phyloP scores from a whole-genome alignment of 2,113 vertebrate species.

The Phoxinus phoxinus region DNA sequence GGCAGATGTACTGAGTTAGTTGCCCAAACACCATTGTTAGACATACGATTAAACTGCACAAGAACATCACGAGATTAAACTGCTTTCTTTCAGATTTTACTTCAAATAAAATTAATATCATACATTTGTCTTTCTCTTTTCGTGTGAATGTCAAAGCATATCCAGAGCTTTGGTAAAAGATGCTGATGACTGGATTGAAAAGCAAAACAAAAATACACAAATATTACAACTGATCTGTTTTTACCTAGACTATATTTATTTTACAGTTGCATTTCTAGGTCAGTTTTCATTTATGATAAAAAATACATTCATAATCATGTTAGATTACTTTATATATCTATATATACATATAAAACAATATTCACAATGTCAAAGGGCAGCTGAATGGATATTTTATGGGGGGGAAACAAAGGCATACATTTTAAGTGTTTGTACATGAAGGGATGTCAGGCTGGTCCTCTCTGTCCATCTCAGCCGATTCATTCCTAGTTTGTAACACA shows the following conservation, averaged over 20 bases:
- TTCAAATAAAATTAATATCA: conserved; percentile 46
- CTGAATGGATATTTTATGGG: conserved; percentile 36
- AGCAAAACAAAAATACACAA: background rate
- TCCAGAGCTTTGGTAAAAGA: background rate
- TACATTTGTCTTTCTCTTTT: background rate
- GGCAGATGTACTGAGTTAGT: background rate
- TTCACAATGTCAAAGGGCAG: conserved; percentile 37
- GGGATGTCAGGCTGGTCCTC: background rate
- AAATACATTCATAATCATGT: conserved; percentile 68
- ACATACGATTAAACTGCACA: no score
- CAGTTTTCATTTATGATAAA: conserved; percentile 61
- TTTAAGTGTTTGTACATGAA: conserved; percentile 33
- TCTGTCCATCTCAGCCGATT: background rate
- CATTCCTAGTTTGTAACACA: conserved; percentile 78
- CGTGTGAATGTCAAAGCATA: background rate
- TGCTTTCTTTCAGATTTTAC: conserved; percentile 46
- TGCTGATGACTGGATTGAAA: no score
- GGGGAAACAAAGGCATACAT: conserved; percentile 32
- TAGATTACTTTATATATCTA: background rate
- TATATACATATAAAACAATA: conserved; percentile 51
- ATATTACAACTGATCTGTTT: background rate
- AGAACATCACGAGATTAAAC: conserved; percentile 14
- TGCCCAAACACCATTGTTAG: conserved; percentile 1
- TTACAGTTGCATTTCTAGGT: conserved; percentile 51
- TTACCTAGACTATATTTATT: background rate